Conservation (phyloP, 1,140 invertebrate species). For the Drosophila nannoptera region DNA sequence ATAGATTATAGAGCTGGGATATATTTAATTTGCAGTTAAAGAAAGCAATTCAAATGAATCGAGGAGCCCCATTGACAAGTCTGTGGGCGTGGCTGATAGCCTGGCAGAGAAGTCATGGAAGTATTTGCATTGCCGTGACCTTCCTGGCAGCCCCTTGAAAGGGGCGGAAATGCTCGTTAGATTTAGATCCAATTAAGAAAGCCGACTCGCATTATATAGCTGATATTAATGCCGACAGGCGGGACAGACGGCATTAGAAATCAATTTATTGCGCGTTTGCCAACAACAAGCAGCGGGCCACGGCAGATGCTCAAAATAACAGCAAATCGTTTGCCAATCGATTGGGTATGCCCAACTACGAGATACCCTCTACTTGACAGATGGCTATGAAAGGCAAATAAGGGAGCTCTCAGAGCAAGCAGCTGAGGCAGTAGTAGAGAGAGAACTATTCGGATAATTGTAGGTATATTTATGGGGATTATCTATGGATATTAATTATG, state of each 20-base stretch:
- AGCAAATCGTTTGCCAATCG: background rate
- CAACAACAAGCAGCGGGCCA: constrained; percentile 50
- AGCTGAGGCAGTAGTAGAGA: too few species aligned
- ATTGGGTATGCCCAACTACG: background rate
- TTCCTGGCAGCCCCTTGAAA: background rate
- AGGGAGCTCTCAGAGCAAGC: too few species aligned
- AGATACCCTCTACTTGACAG: constrained; percentile 16
- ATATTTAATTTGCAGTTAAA: constrained; percentile 37
- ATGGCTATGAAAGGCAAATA: background rate
- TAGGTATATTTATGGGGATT: too few species aligned
- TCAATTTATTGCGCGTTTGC: constrained; percentile 72
- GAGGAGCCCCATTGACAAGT: background rate
- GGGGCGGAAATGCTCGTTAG: constrained; percentile 52
- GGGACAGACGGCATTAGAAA: constrained; percentile 59
- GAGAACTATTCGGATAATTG: too few species aligned
- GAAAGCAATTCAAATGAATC: too few species aligned
- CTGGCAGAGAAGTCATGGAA: too few species aligned
- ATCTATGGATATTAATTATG: too few species aligned
- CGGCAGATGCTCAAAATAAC: constrained; percentile 21
- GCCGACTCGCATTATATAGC: constrained; percentile 24
- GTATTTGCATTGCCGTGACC: background rate
- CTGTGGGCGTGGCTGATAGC: constrained; percentile 2
- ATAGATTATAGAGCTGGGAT: constrained; percentile 5
- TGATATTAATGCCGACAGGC: constrained; percentile 44
- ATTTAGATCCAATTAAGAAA: constrained; percentile 38